These are phyloP conservation scores for Thalassophryne amazonica DNA, from an alignment of 2,797 vertebrate species.

Conservation along the genomic window DNA sequence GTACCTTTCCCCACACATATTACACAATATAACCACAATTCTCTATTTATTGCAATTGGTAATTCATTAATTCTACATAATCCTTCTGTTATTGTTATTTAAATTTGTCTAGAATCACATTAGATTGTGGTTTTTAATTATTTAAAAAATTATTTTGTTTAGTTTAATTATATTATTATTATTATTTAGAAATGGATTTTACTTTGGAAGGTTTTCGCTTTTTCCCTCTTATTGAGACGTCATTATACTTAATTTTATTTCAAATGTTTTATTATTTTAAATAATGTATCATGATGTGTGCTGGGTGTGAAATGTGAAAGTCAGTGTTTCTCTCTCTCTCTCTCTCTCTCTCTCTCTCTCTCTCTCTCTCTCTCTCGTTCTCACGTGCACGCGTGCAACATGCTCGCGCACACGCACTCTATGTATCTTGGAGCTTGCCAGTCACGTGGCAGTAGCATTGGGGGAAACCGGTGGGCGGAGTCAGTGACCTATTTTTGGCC, in stretches of 20 bases:
- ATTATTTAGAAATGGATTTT: background rate
- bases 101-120: background rate
- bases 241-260: too few relatives aligned
- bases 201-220: too few relatives aligned
- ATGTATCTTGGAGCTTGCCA: too few relatives aligned
- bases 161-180: background rate
- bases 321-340: constrained; percentile 8
- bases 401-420: too few relatives aligned
- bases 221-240: too few relatives aligned
- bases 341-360: constrained; percentile 2
- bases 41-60: background rate
- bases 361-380: background rate
- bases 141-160: background rate
- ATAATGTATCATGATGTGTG: too few relatives aligned
- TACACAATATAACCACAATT: too few relatives aligned
- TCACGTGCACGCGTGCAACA: too few relatives aligned
- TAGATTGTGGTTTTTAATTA: rapidly evolving
- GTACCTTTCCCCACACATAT: background rate
- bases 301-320: constrained; percentile 34
- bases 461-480: constrained; percentile 79
- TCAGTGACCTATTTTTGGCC: constrained; percentile 87
- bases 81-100: background rate
- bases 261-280: too few relatives aligned
- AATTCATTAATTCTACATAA: background rate
- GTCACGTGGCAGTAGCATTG: constrained; percentile 79